phyloP scores from a whole-genome alignment of 1,140 invertebrate genomes.

The Musca vetustissima region DNA sequence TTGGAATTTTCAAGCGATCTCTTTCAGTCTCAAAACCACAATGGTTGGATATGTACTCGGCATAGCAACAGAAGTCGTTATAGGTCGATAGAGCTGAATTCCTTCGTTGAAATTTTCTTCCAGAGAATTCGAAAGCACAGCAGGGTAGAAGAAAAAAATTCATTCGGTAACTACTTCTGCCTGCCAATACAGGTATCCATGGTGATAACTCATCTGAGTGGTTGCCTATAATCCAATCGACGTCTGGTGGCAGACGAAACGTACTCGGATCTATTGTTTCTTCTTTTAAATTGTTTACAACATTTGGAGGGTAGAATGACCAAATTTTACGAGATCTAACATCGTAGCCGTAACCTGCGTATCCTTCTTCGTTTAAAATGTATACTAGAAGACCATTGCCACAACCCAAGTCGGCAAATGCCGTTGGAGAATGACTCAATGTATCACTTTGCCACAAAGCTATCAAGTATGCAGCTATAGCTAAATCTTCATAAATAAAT shows the following conservation, averaged over 20 bases:
- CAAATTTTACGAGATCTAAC: conserved; percentile 87
- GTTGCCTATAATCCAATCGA: conserved; percentile 96
- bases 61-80: conserved; percentile 80
- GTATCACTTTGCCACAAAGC: conserved; percentile 69
- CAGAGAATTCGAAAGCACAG: conserved; percentile 89
- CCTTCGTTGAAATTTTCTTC: conserved; percentile 75
- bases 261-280: conserved; percentile 71
- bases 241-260: conserved; percentile 70
- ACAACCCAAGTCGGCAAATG: conserved; percentile 93
- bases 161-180: conserved; percentile 67
- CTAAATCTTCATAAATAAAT: conserved; percentile 95
- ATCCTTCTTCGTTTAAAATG: conserved; percentile 82
- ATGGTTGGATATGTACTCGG: conserved; percentile 66
- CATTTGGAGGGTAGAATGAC: conserved; percentile 70
- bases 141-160: conserved; percentile 92
- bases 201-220: conserved; percentile 98
- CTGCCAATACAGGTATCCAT: conserved; percentile 94
- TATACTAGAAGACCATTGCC: conserved; percentile 94
- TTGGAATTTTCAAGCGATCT: conserved; percentile 92
- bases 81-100: conserved; percentile 75
- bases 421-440: conserved; percentile 53
- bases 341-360: conserved; percentile 87
- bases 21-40: conserved; percentile 77
- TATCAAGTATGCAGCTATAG: conserved; percentile 90
- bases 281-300: conserved; percentile 58